Base-by-base conservation (phyloP, 2,888 invertebrate species). In the Eugnorisma glareosa region DNA sequence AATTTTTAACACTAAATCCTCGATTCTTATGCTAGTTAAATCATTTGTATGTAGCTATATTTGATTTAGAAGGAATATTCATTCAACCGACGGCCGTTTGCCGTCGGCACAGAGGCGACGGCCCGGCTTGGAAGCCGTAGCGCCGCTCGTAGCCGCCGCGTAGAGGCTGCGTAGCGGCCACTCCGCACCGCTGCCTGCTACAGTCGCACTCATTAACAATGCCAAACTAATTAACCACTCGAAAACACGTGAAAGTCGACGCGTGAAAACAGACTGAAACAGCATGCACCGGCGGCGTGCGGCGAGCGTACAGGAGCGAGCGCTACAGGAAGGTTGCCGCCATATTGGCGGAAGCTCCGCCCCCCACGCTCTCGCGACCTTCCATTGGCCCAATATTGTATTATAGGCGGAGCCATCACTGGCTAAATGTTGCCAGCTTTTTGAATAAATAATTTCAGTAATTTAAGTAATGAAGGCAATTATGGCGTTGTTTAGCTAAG, bases 401-500 rank as follows among this genome's bases (percentile, higher is more conserved):
- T 88, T 77, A 80, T 74, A 89, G 96, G 95, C 92, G 95, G 95
- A 84, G 93, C 90, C 87, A 85, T 89, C 79, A 89, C 90, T 92
- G 91, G 93, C 93, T 93, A 93, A 95, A 96, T 96, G 96, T 96
- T 96, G 96, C 96, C 96, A 96, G 96, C 95, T 96, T 96, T 96
- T 96, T 96, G 96, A 96, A 96, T 96, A 96, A 96, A 96, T 96
- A 96, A 96, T 96, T 96, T 96, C 95, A 95, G 96, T 96, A 96
- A 96, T 96, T 96, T 96, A 96, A 96, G 96, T 96, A 96, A 96
- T 96, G 96, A 96, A 96, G 96, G 96, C 96, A 96, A 96, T 96
- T 96, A 96, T 96, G 96, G 96, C 96, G 96, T 96, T 96, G 96
- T 96, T 96, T 96, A 96, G 96, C 96, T 96, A 96, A 96, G 96